These are phyloP conservation scores for Troides oblongomaculatus DNA, from an alignment of 2,888 invertebrate genomes.

Conservation along the genomic window DNA sequence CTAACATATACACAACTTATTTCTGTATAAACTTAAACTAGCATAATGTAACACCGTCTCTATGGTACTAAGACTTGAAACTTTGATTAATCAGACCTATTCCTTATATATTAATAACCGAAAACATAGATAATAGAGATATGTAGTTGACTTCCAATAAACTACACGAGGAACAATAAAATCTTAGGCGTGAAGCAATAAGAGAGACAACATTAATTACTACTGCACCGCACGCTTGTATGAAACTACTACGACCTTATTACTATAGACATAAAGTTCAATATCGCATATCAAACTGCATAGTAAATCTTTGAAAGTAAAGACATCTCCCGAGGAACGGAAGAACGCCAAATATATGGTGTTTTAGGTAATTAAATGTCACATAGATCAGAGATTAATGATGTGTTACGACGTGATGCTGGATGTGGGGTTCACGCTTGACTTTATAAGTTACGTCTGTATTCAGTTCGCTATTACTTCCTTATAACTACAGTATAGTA, in stretches of 20 bases:
- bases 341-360: conserved; percentile 78
- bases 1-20: too few species aligned
- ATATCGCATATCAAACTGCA: conserved; percentile 24
- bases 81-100: too few species aligned
- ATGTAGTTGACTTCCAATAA: conserved; percentile 34
- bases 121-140: conserved; percentile 23
- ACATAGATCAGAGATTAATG: conserved; percentile 80
- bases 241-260: conserved; percentile 36
- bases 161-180: conserved; percentile 63
- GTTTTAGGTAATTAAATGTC: conserved; percentile 80
- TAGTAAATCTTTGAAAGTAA: conserved; percentile 28
- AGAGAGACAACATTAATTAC: conserved; percentile 74
- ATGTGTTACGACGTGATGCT: conserved; percentile 69
- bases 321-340: conserved; percentile 57
- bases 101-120: too few species aligned
- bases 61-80: too few species aligned
- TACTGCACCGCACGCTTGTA: conserved; percentile 34
- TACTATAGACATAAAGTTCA: conserved; percentile 32
- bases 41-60: too few species aligned
- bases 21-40: too few species aligned
- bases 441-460: conserved; percentile 7
- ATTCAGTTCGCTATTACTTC: too few species aligned
- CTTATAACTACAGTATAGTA: too few species aligned
- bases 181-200: conserved; percentile 79
- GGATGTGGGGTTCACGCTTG: conserved; percentile 40